phyloP scores from a whole-genome alignment of 1,140 invertebrate genomes.

The Temnothorax curvispinosus region DNA sequence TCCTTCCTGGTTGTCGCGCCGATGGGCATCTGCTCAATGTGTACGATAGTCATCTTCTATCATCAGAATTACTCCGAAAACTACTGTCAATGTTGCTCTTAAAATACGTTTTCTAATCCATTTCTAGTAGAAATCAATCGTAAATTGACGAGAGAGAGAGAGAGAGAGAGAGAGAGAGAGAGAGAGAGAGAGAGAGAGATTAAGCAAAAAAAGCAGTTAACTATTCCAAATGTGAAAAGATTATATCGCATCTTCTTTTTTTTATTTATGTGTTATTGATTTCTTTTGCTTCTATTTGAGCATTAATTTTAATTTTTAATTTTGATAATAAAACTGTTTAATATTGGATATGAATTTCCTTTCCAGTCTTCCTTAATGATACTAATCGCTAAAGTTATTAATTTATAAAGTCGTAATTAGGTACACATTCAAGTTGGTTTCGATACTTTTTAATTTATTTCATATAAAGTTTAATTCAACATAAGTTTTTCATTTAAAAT shows the following conservation, averaged over 20 bases:
- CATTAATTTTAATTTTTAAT: background rate
- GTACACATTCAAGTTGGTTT: background rate
- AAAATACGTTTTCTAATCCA: background rate
- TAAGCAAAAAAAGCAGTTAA: background rate
- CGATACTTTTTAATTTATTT: background rate
- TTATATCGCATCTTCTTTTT: background rate
- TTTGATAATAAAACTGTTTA: background rate
- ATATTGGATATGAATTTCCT: background rate
- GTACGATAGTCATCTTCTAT: background rate
- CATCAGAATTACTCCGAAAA: background rate
- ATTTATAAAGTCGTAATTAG: background rate
- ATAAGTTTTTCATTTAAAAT: background rate
- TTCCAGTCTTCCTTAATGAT: background rate
- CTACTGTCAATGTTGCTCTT: background rate
- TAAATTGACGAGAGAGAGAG: background rate
- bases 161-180: too few relatives aligned
- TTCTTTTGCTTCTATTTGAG: background rate
- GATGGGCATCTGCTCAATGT: slow-evolving; percentile 15
- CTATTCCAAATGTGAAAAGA: background rate
- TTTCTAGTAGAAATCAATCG: background rate
- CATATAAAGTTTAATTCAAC: background rate
- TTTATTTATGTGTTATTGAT: background rate
- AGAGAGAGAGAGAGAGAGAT: background rate
- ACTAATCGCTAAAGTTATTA: background rate
- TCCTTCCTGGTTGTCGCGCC: slow-evolving; percentile 21